A percentile compares a stretch with the other conserved stretches of the same genome.
phyloP scores from a whole-genome alignment of 1,140 invertebrate genomes.

The Diuraphis noxia region DNA sequence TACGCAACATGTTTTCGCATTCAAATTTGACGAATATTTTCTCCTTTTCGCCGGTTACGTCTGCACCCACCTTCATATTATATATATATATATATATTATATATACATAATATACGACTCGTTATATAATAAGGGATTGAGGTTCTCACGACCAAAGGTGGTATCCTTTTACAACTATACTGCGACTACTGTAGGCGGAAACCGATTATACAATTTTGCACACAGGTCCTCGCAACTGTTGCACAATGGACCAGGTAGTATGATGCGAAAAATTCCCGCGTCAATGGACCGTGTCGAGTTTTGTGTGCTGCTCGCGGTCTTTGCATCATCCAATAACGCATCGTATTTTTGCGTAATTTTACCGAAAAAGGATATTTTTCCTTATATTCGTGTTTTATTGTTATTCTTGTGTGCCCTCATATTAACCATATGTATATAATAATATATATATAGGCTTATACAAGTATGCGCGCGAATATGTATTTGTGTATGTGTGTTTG shows the following conservation, averaged over 20 bases:
- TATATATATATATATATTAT: background rate
- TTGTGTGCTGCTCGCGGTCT: constrained; percentile 24
- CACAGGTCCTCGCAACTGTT: constrained; percentile 43
- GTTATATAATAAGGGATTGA: constrained; percentile 2
- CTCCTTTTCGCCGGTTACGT: background rate
- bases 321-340: constrained; percentile 16
- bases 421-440: background rate
- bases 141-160: constrained; percentile 32
- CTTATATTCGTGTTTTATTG: constrained; percentile 26
- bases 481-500: no score
- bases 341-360: constrained; percentile 50
- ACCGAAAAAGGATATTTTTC: constrained; percentile 28
- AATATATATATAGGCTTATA: no score
- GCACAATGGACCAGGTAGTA: constrained; percentile 50
- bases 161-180: constrained; percentile 14
- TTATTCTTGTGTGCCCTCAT: background rate
- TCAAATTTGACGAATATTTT: constrained; percentile 30
- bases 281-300: constrained; percentile 40
- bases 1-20: constrained; percentile 37
- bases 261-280: constrained; percentile 16
- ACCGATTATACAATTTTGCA: constrained; percentile 51
- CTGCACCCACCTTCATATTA: background rate
- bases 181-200: constrained; percentile 31
- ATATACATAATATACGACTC: background rate
- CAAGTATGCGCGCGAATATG: background rate